Base-by-base conservation (phyloP, 2,888 invertebrate species). In the Diloba caeruleocephala region DNA sequence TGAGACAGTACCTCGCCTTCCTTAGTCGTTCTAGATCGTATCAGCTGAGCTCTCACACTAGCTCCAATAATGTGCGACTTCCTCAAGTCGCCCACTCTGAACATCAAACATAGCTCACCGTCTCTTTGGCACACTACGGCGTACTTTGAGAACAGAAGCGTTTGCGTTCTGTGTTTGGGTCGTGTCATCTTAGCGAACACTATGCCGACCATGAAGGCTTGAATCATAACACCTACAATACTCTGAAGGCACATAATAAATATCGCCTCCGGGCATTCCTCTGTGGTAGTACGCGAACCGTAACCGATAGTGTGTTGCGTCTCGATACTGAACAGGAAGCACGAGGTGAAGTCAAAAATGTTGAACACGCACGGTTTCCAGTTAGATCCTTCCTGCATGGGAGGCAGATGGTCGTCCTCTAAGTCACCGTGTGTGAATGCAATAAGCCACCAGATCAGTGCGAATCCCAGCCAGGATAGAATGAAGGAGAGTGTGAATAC, bases 231-330 rank as follows among this genome's bases (percentile, higher is more conserved):
- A 17, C 98, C 98, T 29, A 96, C 95, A 60, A 98, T 97, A 82
- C 97, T 97, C 88, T 98, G 98, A 29, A 97, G 90, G 87, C 98
- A 98, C 96, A 98, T 96, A 51, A 98, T 95, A 80, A 98, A 96
- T 73, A 98, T 96, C 3, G 98, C 98, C 85, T 97, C 97, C 0
- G 97, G 97, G 80, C 98, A 98, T 84, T 98, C 97, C 78, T 97
- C 97, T 0, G 97, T 97, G 0, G 97, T 97, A 61, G 96, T 96
- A 39, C 98, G 94, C n/a, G 96, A 95, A 32, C 98, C 98, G 81
- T 97, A 98, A 42, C 98, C 98, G 61, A 98, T 98, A 4, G 98
- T 98, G 85, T 98, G 98, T 82, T 98, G 98, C 0, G 98, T 98
- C 92, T 98, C 98, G 78, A 98, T 96, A 84, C 97, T 97, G 94